Percentiles rank a stretch among this genome's conserved stretches.
phyloP scores from a whole-genome alignment of 2,113 vertebrate species.

The Megaceryle torquata region DNA sequence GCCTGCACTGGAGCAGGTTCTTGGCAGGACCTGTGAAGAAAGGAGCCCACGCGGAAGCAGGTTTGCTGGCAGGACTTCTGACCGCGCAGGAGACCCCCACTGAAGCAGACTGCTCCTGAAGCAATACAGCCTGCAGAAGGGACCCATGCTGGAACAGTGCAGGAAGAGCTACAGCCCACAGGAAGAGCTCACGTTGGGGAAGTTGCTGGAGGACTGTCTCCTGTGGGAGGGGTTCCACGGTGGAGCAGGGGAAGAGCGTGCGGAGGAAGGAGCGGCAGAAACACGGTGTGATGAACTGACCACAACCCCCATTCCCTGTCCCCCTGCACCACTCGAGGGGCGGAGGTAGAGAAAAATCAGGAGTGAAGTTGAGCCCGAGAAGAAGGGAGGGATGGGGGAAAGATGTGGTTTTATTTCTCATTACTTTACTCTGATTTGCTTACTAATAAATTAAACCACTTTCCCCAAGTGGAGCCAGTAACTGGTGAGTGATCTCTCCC shows the following conservation, averaged over 20 bases:
- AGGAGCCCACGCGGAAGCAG: neutral
- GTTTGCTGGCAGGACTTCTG: neutral
- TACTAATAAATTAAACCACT: neutral
- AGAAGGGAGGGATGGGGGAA: neutral
- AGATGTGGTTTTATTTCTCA: neutral
- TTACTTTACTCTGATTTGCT: neutral
- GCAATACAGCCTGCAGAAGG: neutral
- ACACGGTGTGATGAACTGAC: neutral
- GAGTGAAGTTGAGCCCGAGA: neutral
- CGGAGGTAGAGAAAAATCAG: neutral
- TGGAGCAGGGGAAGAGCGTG: neutral
- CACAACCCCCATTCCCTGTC: neutral
- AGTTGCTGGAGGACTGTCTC: neutral
- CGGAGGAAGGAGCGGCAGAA: neutral
- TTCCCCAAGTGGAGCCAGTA: neutral
- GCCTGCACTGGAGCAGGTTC: neutral
- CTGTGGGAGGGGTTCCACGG: fast-evolving
- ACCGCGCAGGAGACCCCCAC: fast-evolving
- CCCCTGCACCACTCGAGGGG: fast-evolving
- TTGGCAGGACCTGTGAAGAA: neutral
- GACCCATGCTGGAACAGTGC: neutral
- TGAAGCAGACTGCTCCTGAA: neutral
- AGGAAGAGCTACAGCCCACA: neutral
- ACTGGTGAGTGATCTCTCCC: neutral
- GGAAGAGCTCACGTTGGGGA: neutral